Evolutionary conservation across 2,113 vertebrate genomes (phyloP).

Genomic region (Cavia porcellus): DNA sequence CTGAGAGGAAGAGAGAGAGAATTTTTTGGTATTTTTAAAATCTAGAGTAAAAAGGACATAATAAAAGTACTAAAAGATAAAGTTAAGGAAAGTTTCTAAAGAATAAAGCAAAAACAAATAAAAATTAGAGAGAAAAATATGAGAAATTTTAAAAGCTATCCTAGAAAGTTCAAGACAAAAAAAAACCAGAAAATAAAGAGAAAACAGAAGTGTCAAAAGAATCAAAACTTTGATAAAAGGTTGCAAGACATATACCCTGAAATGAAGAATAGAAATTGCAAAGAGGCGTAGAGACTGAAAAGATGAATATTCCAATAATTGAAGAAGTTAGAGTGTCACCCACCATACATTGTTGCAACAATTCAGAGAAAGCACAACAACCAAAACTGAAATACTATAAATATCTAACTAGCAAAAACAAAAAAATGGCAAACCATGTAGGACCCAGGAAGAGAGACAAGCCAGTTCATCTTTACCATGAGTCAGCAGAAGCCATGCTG

Average conservation of each 20-base stretch:
- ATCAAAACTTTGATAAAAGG: not conserved
- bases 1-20: not conserved
- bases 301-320: not conserved
- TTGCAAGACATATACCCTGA: not conserved
- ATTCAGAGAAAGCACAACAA: not conserved
- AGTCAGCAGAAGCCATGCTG: no score
- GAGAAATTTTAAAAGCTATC: not conserved
- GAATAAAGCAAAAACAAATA: conserved; percentile 27
- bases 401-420: not conserved
- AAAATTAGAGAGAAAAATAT: not conserved
- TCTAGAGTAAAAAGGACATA: not conserved
- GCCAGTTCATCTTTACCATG: no score
- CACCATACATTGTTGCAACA: not conserved
- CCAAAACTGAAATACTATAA: not conserved
- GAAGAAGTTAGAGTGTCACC: not conserved
- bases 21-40: not conserved
- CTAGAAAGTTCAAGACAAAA: conserved; percentile 10
- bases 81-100: not conserved
- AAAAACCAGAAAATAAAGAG: not conserved
- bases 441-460: no score
- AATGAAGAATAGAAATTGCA: not conserved
- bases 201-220: not conserved
- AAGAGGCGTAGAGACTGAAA: not conserved
- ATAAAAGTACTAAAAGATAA: not conserved
- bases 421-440: no score